phyloP scores from a whole-genome alignment of 1,140 invertebrate species.

The Sipha flava region DNA sequence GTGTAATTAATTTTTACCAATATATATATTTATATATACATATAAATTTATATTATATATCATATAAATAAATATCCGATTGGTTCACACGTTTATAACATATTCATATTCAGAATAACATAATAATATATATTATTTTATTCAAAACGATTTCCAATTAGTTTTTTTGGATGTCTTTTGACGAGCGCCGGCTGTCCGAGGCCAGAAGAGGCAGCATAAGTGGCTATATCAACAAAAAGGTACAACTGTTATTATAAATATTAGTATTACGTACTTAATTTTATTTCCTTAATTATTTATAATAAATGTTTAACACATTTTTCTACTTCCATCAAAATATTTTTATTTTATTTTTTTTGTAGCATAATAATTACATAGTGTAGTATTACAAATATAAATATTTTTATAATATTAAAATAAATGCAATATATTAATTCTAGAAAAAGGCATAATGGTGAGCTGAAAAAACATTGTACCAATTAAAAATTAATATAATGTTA shows the following conservation, averaged over 20 bases:
- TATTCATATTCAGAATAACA: neutral
- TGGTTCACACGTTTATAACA: neutral
- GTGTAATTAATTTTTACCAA: neutral
- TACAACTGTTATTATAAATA: neutral
- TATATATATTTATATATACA: neutral
- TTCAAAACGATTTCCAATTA: neutral
- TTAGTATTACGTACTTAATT: too few relatives aligned
- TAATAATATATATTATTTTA: neutral
- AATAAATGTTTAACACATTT: too few relatives aligned
- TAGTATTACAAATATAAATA: too few relatives aligned
- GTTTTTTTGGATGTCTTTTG: conserved; percentile 25
- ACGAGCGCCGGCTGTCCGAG: conserved; percentile 9
- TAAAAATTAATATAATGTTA: neutral
- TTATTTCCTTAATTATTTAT: too few relatives aligned
- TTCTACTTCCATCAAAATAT: too few relatives aligned
- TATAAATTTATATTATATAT: neutral
- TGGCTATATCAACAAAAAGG: conserved; percentile 14
- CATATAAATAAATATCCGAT: neutral
- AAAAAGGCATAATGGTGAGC: too few relatives aligned
- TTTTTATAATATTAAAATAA: too few relatives aligned
- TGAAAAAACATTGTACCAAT: neutral
- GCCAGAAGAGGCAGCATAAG: conserved; percentile 21
- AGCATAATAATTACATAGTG: too few relatives aligned
- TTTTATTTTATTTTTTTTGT: too few relatives aligned
- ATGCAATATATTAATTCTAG: neutral